Percentiles rank a stretch among this genome's conserved stretches.
These are phyloP conservation scores for Notothenia coriiceps DNA, from an alignment of 2,113 vertebrate species.

Conservation along the genomic window DNA sequence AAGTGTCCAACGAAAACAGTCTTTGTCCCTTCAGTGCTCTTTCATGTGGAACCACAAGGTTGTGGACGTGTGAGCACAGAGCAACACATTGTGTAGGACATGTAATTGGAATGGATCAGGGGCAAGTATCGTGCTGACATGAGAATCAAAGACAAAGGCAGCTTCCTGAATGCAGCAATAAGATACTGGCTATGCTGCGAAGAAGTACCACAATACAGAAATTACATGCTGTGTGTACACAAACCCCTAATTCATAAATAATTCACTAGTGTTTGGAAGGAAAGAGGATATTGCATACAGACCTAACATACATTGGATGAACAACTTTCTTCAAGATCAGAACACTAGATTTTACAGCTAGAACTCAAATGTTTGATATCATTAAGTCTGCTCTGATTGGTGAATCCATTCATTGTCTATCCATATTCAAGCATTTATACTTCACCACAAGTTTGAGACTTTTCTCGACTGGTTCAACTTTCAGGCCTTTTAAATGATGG, in stretches of 20 bases:
- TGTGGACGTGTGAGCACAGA: background rate
- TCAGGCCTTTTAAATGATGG: no score
- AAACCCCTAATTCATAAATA: slow-evolving; percentile 11
- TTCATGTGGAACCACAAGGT: slow-evolving; percentile 17
- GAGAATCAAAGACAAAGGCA: background rate
- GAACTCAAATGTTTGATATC: no score
- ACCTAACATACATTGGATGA: background rate
- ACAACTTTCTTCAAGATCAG: background rate
- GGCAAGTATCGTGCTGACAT: background rate
- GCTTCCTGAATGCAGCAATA: background rate
- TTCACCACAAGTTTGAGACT: no score
- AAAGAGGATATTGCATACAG: slow-evolving; percentile 10
- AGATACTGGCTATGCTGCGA: background rate
- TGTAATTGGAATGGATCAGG: background rate
- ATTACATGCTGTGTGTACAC: slow-evolving; percentile 9
- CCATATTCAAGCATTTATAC: no score
- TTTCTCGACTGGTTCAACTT: no score
- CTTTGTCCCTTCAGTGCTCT: slow-evolving; percentile 13
- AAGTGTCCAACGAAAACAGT: background rate
- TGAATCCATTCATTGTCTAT: no score
- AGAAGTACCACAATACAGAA: slow-evolving; percentile 2
- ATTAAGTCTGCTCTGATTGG: no score
- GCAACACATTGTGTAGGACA: background rate
- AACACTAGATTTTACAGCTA: no score
- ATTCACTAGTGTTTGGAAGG: slow-evolving; percentile 28